Evolutionary conservation across 2,888 invertebrate genomes (phyloP), one percentile per base, ranked within the genome.

Genomic region (Drosophila anomalata): DNA sequence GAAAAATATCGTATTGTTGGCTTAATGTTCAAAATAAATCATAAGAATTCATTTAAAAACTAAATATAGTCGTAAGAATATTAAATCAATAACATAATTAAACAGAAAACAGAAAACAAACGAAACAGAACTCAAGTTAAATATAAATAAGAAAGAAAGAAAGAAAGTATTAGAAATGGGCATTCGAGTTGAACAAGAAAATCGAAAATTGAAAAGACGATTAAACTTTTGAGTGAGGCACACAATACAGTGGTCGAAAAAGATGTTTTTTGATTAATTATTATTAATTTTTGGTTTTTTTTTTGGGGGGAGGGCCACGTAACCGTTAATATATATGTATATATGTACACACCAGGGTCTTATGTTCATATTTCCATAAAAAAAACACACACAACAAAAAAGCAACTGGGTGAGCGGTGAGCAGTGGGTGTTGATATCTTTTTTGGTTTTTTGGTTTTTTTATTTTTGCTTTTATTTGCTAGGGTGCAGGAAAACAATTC

Each of bases 1-100:
- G 83, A 83, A 83, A 87, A 83, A 83, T 87, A 83, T 83, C 83
- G 83, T 83, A 83, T 83, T 87, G 88, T 83, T 83, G 85, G 79
- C 88, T 85, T 79, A 87, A 83, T 85, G 79, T 85, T 75, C 75
- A 79, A 79, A 79, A 82, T 69, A 87, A 82, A 85, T 53, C 65
- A 57, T 72, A 66, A 74, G 50, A 73, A 73, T 75, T 47, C 62
- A 47, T 77, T 44, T 53, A 56, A 48, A 48, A 72, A 69, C 22
- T 69, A 42, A 42, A 42, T 46, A 57, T 78, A 55, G 36, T 57
- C 48, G 42, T 54, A 36, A 67, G 22, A 71, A 29, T 11, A 17
- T 39, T 39, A 63, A 26, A 9, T 11, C 20, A 24, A 31, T 9
- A 24, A 63, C 33, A 8, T 9, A n/a, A 60, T 48, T 7, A 17